Evolutionary conservation across 2,888 invertebrate genomes (phyloP).

Genomic region (Nebria brevicollis): DNA sequence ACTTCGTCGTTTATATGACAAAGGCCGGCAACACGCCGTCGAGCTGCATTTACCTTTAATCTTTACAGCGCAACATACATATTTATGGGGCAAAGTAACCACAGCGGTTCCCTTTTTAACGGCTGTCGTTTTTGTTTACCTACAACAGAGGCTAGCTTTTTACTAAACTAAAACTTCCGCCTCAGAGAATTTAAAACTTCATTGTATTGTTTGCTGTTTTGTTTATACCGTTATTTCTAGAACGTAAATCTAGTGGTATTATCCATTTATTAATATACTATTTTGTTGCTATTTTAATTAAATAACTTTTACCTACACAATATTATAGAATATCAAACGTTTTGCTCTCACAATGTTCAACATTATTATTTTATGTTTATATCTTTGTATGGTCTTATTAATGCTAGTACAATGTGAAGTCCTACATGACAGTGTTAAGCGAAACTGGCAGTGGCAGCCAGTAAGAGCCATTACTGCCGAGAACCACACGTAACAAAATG

Average conservation of each 20-base stretch:
- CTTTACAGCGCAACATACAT: constrained; percentile 1
- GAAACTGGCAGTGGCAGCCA: background rate
- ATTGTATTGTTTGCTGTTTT: background rate
- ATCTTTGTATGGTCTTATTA: background rate
- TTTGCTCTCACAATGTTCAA: background rate
- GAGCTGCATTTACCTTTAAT: background rate
- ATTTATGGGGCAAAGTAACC: background rate
- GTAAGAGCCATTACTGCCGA: background rate
- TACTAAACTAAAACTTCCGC: constrained; percentile 1
- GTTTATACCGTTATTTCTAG: background rate
- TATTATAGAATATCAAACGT: background rate
- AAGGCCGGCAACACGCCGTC: background rate
- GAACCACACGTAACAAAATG: background rate
- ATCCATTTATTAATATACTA: background rate
- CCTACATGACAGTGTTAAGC: background rate
- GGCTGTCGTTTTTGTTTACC: background rate
- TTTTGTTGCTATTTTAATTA: background rate
- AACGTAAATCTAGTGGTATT: background rate
- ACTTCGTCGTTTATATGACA: background rate
- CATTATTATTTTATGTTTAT: background rate
- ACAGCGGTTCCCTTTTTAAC: background rate
- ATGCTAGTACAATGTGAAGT: background rate
- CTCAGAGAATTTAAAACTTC: background rate
- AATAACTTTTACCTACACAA: background rate
- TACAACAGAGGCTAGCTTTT: constrained; percentile 1